Percentiles rank a stretch among this genome's conserved stretches.
phyloP scores from a whole-genome alignment of 2,888 invertebrate genomes.

The Cryptosula pallasiana region DNA sequence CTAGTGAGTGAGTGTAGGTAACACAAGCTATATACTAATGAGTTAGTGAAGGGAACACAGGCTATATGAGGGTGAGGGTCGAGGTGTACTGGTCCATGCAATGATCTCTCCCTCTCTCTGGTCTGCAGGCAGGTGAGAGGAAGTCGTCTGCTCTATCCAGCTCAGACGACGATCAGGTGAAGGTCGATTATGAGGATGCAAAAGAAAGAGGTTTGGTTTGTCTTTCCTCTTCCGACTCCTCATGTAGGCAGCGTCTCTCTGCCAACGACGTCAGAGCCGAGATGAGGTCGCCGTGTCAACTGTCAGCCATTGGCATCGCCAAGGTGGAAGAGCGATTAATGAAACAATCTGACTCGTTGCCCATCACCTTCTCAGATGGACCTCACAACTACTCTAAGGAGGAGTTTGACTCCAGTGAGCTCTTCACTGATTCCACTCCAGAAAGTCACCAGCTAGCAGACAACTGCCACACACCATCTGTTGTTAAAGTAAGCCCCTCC shows the following conservation, averaged over 20 bases:
- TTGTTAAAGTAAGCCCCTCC: no score
- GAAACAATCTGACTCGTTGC: not conserved
- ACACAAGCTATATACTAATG: no score
- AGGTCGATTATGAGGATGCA: not conserved
- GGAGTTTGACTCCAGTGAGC: slow-evolving; percentile 23
- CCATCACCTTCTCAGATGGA: not conserved
- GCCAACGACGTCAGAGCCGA: not conserved
- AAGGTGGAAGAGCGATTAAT: not conserved
- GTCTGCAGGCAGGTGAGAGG: not conserved
- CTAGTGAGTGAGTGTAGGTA: no score
- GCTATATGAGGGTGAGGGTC: no score
- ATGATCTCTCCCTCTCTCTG: no score
- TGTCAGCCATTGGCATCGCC: not conserved
- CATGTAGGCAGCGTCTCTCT: not conserved
- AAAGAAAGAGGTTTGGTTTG: not conserved
- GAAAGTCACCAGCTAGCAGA: no score
- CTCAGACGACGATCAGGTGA: slow-evolving; percentile 11
- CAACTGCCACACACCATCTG: no score
- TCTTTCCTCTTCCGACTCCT: not conserved
- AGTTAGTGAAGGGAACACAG: no score
- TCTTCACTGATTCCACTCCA: slow-evolving; percentile 3
- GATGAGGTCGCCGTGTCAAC: not conserved
- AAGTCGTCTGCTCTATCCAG: not conserved
- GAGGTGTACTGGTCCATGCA: no score
- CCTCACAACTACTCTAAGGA: not conserved